A percentile compares a stretch with the other conserved stretches of the same genome.
These are phyloP conservation scores for Zaprionus kolodkinae DNA, from an alignment of 1,140 invertebrate species.

Conservation along the genomic window DNA sequence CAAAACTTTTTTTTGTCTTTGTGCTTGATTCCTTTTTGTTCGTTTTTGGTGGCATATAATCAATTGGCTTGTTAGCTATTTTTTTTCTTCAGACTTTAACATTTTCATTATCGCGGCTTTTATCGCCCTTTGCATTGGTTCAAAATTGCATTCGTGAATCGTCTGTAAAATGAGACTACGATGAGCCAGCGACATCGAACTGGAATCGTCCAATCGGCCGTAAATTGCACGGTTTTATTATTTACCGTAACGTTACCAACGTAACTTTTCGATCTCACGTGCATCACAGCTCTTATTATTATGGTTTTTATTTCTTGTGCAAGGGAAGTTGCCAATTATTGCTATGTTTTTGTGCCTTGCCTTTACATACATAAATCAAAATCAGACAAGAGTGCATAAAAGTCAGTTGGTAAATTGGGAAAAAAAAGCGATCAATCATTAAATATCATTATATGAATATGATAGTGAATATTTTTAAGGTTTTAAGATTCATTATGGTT, in stretches of 20 bases:
- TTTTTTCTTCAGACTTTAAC: constrained; percentile 49
- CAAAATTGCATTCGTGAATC: constrained; percentile 59
- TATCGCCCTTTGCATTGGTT: constrained; percentile 18
- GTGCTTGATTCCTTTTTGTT: constrained; percentile 39
- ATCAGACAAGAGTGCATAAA: constrained; percentile 2
- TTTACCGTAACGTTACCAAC: constrained; percentile 58
- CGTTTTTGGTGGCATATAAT: constrained; percentile 35
- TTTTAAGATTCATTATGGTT: neutral
- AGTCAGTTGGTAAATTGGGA: neutral
- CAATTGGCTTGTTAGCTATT: constrained; percentile 64
- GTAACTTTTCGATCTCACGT: constrained; percentile 38
- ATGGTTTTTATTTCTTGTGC: neutral
- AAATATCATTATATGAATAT: neutral
- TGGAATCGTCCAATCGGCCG: constrained; percentile 58
- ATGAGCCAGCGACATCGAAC: constrained; percentile 21
- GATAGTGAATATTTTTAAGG: neutral
- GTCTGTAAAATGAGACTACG: constrained; percentile 39
- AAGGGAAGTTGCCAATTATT: neutral
- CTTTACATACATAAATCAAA: constrained; percentile 45
- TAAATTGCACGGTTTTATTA: constrained; percentile 70
- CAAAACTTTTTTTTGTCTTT: constrained; percentile 14
- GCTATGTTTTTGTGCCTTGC: constrained; percentile 20
- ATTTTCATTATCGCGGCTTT: constrained; percentile 61
- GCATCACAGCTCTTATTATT: constrained; percentile 20
- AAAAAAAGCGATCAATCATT: neutral